Evolutionary conservation across 1,140 invertebrate genomes (phyloP).

Genomic region (Drosophila orosa): DNA sequence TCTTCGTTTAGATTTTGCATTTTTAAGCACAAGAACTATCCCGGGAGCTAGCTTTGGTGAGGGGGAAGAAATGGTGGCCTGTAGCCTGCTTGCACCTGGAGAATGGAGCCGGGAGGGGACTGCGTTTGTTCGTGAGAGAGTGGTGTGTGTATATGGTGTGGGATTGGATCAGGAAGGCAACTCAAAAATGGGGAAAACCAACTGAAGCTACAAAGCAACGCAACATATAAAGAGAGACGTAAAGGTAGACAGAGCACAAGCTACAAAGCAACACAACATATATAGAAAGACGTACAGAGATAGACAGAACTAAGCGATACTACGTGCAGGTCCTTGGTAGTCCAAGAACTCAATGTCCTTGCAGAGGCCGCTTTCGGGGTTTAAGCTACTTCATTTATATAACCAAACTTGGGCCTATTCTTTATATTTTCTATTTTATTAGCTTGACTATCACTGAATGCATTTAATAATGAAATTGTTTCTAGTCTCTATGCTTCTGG

Average conservation of each 20-base stretch:
- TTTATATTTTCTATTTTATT: neutral
- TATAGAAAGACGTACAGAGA: neutral
- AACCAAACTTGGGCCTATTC: neutral
- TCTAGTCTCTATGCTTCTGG: constrained; percentile 2
- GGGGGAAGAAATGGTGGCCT: neutral
- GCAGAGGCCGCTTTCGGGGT: constrained; percentile 21
- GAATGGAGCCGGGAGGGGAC: constrained; percentile 2
- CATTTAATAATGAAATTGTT: no score
- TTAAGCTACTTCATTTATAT: neutral
- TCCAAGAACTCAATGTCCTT: constrained; percentile 35
- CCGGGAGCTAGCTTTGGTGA: constrained; percentile 13
- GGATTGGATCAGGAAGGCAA: constrained; percentile 35
- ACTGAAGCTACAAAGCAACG: constrained; percentile 31
- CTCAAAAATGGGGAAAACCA: constrained; percentile 18
- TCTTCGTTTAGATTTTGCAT: constrained; percentile 8
- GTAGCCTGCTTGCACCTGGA: constrained; percentile 29
- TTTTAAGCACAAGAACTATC: constrained; percentile 5
- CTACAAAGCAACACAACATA: constrained; percentile 12
- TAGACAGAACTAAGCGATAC: constrained; percentile 16
- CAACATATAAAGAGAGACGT: constrained; percentile 1
- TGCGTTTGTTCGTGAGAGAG: constrained; percentile 20
- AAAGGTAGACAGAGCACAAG: constrained; percentile 9
- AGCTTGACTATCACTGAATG: no score
- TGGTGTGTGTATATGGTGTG: constrained; percentile 15
- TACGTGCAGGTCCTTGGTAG: constrained; percentile 36